These are phyloP conservation scores for Columba guinea DNA, from an alignment of 2,797 vertebrate genomes.

Conservation along the genomic window DNA sequence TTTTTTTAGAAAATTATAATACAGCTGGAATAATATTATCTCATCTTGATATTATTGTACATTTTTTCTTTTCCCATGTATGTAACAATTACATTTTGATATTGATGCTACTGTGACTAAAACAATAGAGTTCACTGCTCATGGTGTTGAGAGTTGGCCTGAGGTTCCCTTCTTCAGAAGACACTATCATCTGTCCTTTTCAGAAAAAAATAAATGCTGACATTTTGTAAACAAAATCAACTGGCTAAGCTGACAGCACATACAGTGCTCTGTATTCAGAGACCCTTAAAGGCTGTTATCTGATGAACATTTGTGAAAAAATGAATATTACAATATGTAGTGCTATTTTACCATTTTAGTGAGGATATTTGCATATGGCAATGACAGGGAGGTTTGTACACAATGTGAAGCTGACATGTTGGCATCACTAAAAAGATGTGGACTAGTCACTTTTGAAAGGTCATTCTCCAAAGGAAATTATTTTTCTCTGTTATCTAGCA, in stretches of 20 bases:
- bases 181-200: conserved; percentile 23
- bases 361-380: conserved; percentile 45
- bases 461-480: conserved; percentile 67
- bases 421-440: conserved; percentile 53
- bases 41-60: neutral
- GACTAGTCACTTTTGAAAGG: conserved; percentile 69
- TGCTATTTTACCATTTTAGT: conserved; percentile 5
- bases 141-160: neutral
- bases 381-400: conserved; percentile 51
- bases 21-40: neutral
- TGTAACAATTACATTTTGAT: neutral
- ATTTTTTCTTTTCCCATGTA: neutral
- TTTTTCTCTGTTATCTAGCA: conserved; percentile 58
- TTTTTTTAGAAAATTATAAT: neutral
- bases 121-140: conserved; percentile 13
- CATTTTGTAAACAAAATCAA: conserved; percentile 55
- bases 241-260: conserved; percentile 12
- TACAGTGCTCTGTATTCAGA: conserved; percentile 13
- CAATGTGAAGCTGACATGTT: conserved; percentile 50
- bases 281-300: conserved; percentile 37
- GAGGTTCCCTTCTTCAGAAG: conserved; percentile 1
- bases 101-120: neutral
- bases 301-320: conserved; percentile 57
- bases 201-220: conserved; percentile 35
- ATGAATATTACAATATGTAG: neutral